Evolutionary conservation across 2,888 invertebrate genomes (phyloP), one percentile per base, ranked within the genome.

Genomic region (Andrena bicolor): DNA sequence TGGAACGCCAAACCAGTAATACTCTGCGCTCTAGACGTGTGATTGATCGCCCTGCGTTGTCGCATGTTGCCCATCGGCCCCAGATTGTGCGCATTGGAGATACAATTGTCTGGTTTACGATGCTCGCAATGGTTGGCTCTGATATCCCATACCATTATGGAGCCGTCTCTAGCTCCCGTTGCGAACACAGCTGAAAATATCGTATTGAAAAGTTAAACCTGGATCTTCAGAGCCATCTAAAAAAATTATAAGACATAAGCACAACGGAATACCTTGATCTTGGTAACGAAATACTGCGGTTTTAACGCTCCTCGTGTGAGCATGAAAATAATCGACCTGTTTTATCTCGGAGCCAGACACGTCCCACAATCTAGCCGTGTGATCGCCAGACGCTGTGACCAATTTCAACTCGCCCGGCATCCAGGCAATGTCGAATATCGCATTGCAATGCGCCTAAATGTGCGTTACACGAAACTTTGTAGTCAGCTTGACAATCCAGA

Each of bases 361-460:
- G 91, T 98, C 97, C 97, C 98, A 98, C 20, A 98, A 94, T 76
- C 96, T 95, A 0, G 97, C 97, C 0, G 97, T 96, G 92, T 98
- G 97, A 93, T 98, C 98, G 0, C 97, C 97, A 61, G 98, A 97
- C 0, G 97, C 98, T 4, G 98, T 98, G 0, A 98, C 96, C 77
- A 98, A 95, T 90, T 96, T 97, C 95, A 96, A 96, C 90, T 96
- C 95, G 0, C 96, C 95, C 0, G 97, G 96, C 94, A 97, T 96
- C 98, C 98, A 99, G 0, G 97, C 97, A 71, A 98, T 92, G 93
- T 98, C 98, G 92, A 98, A 98, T 48, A 98, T 97, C 0, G 98
- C 98, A 95, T 98, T 98, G 90, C 95, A 96, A 94, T 98, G 98
- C 79, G 95, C 95, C 89, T 94, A 90, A 73, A 79, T 16, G 5